Evolutionary conservation across 2,113 vertebrate genomes (phyloP).

Genomic region (Myrmecobius fasciatus): DNA sequence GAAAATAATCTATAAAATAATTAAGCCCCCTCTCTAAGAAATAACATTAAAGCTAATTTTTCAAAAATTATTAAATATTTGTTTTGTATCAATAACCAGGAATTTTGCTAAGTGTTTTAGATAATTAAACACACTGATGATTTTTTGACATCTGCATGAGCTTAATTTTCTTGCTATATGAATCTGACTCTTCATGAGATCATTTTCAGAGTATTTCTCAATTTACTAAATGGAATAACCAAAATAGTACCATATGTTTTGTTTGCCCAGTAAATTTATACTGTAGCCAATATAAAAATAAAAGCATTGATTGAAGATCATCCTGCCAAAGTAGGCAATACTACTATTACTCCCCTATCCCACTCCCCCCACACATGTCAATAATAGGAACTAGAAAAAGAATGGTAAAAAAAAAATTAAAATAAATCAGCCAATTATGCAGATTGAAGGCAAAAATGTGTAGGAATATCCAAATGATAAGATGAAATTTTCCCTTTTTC

Average conservation of each 20-base stretch:
- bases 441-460: not conserved
- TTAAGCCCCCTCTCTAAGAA: not conserved
- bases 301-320: not conserved
- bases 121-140: not conserved
- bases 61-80: slow-evolving; percentile 18
- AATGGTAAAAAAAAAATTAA: too few relatives aligned
- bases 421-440: not conserved
- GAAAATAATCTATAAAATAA: not conserved
- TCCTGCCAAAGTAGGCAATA: slow-evolving; percentile 4
- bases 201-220: not conserved
- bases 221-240: not conserved
- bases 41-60: not conserved
- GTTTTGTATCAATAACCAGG: slow-evolving; percentile 21
- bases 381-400: not conserved
- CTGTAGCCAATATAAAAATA: not conserved
- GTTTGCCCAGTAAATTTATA: not conserved
- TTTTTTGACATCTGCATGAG: not conserved
- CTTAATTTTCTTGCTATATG: not conserved
- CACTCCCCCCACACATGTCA: not conserved
- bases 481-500: not conserved
- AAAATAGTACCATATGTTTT: slow-evolving; percentile 16
- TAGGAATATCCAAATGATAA: not conserved
- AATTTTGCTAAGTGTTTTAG: slow-evolving; percentile 18
- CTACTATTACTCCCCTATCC: not conserved
- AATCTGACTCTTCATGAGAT: slow-evolving; percentile 18